phyloP scores from a whole-genome alignment of 2,797 vertebrate genomes.

The Sciurus carolinensis region DNA sequence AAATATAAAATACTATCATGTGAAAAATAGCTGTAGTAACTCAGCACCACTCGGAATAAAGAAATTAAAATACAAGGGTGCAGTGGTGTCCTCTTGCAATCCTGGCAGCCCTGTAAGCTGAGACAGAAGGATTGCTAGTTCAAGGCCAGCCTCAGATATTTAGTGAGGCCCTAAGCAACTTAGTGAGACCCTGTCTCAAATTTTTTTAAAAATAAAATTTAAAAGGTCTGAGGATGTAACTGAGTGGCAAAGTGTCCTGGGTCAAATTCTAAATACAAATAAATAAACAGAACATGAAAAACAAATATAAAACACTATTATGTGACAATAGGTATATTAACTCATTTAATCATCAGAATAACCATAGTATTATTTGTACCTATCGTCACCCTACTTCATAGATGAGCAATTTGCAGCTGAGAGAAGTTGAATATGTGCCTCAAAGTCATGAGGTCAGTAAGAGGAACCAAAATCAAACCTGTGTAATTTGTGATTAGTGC shows the following conservation, averaged over 20 bases:
- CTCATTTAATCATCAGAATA: neutral
- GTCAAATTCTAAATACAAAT: neutral
- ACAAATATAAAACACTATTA: neutral
- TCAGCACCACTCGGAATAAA: neutral
- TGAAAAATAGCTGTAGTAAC: neutral
- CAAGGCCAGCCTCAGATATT: too few species aligned
- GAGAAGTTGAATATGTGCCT: neutral
- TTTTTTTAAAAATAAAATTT: too few species aligned
- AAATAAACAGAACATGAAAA: neutral
- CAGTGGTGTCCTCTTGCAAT: too few species aligned
- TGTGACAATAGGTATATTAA: neutral
- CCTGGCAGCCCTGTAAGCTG: too few species aligned
- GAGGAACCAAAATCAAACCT: neutral
- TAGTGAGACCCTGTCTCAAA: too few species aligned
- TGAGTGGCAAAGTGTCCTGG: too few species aligned
- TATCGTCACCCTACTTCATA: neutral
- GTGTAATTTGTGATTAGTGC: neutral
- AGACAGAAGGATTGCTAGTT: too few species aligned
- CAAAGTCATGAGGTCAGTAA: neutral
- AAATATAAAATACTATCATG: neutral
- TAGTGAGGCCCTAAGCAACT: too few species aligned
- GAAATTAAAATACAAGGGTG: too few species aligned
- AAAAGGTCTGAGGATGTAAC: too few species aligned
- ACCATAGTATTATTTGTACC: neutral
- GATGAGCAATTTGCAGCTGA: neutral